A percentile compares a stretch with the other conserved stretches of the same genome.
Evolutionary conservation across 92 coral and sea anemone genomes (phyloP).

Genomic region (Diadumene lineata): DNA sequence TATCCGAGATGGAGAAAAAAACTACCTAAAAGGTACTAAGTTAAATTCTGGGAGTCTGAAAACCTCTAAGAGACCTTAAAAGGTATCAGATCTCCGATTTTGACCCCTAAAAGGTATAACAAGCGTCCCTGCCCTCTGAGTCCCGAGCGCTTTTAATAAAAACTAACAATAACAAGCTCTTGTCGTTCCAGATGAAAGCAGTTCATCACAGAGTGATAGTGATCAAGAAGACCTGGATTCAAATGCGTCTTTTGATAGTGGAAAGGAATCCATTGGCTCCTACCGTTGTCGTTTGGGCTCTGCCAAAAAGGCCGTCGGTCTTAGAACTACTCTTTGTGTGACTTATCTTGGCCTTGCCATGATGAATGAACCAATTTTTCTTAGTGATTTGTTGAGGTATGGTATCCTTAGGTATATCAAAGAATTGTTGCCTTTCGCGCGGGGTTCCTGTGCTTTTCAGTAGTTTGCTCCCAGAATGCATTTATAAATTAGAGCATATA

Average conservation of each 20-base stretch:
- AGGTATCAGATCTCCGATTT: no score
- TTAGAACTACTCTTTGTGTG: conserved; percentile 64
- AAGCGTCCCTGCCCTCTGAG: no score
- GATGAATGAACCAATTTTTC: conserved; percentile 82
- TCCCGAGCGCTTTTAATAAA: not conserved
- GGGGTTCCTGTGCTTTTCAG: not conserved
- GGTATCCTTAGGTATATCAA: not conserved
- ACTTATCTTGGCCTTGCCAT: conserved; percentile 71
- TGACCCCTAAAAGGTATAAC: no score
- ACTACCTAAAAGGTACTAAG: no score
- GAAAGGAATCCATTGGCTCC: not conserved
- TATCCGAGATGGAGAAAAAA: no score
- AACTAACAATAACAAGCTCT: not conserved
- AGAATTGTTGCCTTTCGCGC: not conserved
- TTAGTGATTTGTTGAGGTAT: conserved; percentile 85
- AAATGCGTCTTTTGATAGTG: conserved; percentile 9
- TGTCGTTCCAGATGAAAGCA: not conserved
- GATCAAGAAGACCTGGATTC: no score
- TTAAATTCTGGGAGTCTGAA: no score
- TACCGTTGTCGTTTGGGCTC: not conserved
- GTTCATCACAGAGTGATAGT: conserved; percentile 31
- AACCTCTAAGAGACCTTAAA: no score
- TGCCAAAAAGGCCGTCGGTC: not conserved
- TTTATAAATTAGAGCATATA: no score
- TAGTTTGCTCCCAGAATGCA: no score